These are phyloP conservation scores for Patiria pectinifera DNA, from an alignment of 53 echinoderm and acorn worm species.

Conservation along the genomic window DNA sequence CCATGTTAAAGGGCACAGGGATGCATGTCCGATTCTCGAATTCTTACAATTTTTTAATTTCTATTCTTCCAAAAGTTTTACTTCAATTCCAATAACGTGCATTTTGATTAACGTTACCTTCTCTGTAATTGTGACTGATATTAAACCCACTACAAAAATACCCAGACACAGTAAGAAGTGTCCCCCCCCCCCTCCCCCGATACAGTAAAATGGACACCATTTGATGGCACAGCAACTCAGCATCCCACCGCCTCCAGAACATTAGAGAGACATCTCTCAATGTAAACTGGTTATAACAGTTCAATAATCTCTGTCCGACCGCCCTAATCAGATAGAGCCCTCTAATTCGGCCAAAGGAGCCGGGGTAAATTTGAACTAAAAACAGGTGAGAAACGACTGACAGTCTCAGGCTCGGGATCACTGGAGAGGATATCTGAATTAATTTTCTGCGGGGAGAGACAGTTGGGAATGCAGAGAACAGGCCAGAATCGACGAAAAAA, in stretches of 20 bases:
- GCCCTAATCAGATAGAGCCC: neutral
- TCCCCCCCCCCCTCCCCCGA: too few species aligned
- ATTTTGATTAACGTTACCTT: too few species aligned
- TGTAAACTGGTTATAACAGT: slow-evolving; percentile 25
- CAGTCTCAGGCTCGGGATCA: neutral
- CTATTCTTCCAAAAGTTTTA: too few species aligned
- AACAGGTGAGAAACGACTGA: slow-evolving; percentile 6
- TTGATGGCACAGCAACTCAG: neutral
- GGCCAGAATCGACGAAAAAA: too few species aligned
- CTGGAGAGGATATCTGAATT: neutral
- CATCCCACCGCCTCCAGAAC: neutral
- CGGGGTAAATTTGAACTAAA: neutral
- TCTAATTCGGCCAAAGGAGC: neutral
- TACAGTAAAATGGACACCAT: neutral
- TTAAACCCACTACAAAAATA: too few species aligned
- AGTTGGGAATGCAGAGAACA: too few species aligned
- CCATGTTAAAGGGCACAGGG: too few species aligned
- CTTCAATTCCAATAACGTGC: too few species aligned
- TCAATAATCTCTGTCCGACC: slow-evolving; percentile 28
- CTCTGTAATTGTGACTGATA: too few species aligned
- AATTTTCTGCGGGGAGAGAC: neutral
- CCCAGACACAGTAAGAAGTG: too few species aligned
- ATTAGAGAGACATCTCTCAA: neutral
- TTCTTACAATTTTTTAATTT: too few species aligned
- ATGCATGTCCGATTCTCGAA: too few species aligned